phyloP scores from a whole-genome alignment of 2,113 vertebrate species.

The Mormyrus lacerda region DNA sequence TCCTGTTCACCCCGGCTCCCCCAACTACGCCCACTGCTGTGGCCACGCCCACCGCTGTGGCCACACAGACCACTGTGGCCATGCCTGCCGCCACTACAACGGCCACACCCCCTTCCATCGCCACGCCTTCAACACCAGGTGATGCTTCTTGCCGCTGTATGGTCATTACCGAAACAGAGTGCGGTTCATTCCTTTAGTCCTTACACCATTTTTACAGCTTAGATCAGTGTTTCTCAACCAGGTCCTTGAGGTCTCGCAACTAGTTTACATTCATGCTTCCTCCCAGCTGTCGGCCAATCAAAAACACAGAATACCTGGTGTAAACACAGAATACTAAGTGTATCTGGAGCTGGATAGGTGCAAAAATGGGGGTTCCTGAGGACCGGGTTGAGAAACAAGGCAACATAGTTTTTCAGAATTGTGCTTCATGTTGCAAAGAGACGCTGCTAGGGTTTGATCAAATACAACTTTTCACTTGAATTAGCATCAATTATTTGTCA shows the following conservation, averaged over 20 bases:
- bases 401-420: background rate
- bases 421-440: background rate
- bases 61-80: constrained; percentile 52
- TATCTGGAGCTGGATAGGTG: background rate
- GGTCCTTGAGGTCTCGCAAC: background rate
- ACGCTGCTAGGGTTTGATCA: background rate
- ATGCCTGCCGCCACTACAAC: background rate
- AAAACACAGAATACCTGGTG: background rate
- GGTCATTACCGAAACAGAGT: background rate
- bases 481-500: background rate
- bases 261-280: background rate
- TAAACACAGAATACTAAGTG: background rate
- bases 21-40: background rate
- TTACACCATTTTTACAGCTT: background rate
- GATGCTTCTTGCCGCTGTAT: constrained; percentile 13
- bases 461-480: background rate
- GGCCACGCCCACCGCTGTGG: constrained; percentile 40
- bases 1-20: constrained; percentile 87
- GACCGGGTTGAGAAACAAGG: background rate
- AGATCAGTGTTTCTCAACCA: background rate
- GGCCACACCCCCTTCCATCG: constrained; percentile 38
- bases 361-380: background rate
- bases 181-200: background rate
- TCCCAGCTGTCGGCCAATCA: background rate
- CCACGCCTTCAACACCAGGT: constrained; percentile 74